phyloP scores from a whole-genome alignment of 2,888 invertebrate genomes.

The Lagria hirta region DNA sequence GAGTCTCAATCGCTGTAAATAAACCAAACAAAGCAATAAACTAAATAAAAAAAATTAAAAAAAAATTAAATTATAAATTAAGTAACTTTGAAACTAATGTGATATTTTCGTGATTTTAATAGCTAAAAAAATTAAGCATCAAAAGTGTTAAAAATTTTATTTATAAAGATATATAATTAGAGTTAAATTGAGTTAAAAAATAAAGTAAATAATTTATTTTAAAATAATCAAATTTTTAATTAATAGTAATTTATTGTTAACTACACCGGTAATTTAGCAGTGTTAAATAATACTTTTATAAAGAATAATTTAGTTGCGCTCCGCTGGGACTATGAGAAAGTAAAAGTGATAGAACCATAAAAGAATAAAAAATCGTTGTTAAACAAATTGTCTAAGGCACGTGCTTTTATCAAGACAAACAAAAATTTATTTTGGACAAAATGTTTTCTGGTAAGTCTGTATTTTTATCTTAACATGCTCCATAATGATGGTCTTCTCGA shows the following conservation, averaged over 20 bases:
- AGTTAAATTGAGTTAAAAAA: background rate
- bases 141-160: conserved; percentile 2
- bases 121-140: too few species aligned
- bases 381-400: conserved; percentile 24
- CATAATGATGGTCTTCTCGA: conserved; percentile 7
- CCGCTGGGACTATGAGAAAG: conserved; percentile 23
- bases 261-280: too few species aligned
- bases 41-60: conserved; percentile 14
- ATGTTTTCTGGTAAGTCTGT: conserved; percentile 33
- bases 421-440: conserved; percentile 30
- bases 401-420: conserved; percentile 24
- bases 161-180: background rate
- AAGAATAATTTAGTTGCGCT: conserved; percentile 20
- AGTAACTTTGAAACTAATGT: conserved; percentile 21
- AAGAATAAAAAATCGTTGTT: conserved; percentile 23
- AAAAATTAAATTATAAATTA: conserved; percentile 15
- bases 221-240: background rate
- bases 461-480: conserved; percentile 22
- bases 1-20: conserved; percentile 17
- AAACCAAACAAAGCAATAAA: conserved; percentile 3
- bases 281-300: conserved; percentile 9
- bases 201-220: background rate
- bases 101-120: conserved; percentile 29
- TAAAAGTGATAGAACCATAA: conserved; percentile 21
- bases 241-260: background rate